Base-by-base conservation (phyloP, 2,113 vertebrate species). In the Donacobius atricapilla region DNA sequence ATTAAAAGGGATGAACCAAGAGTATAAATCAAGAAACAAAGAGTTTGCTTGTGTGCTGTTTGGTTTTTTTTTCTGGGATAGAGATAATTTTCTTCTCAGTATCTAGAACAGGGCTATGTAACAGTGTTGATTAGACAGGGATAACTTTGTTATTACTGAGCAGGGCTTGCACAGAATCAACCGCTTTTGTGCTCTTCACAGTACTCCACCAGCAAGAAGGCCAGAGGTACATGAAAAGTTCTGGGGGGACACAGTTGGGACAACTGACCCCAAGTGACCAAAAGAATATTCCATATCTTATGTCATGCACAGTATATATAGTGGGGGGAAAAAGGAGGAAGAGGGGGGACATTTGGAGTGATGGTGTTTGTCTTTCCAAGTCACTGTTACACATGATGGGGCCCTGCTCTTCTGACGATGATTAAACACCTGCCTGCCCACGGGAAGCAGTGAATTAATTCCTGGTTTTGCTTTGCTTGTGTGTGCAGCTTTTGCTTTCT, bases 371-470 rank as follows among this genome's bases (percentile, higher is more conserved):
- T 45, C 22, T 47, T 81, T 13, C 44, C 18, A 58, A 58, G 48
- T 69, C 23, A 15, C 15, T 19, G 4, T 45, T 13, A 31, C 1
- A 2, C 2, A 1, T 21, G 18, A 51, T 33, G 13, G 13, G 15
- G 12, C 33, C 18, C 9, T 12, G 40, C 7, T 61, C 8, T 50
- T 17, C 60, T 31, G 33, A 28, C 27, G 30, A 21, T 33, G 21
- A 8, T 28, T 58, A 28, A 72, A 45, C 10, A 50, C 13, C 42
- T 63, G 17, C 15, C 51, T 45, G 21, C 10, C 30, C 20, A 8
- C 24, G 33, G 18, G 17, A 73, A 50, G 28, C 9, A 13, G 27
- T 15, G 10, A 77, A 48, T 66, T 5, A 48, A 25, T 42, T 65
- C 15, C 27, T 39, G 21, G 20, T 18, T 88, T 53, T 58, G 5